Conservation (phyloP, 2,113 vertebrate genomes). For the Stegastes partitus region DNA sequence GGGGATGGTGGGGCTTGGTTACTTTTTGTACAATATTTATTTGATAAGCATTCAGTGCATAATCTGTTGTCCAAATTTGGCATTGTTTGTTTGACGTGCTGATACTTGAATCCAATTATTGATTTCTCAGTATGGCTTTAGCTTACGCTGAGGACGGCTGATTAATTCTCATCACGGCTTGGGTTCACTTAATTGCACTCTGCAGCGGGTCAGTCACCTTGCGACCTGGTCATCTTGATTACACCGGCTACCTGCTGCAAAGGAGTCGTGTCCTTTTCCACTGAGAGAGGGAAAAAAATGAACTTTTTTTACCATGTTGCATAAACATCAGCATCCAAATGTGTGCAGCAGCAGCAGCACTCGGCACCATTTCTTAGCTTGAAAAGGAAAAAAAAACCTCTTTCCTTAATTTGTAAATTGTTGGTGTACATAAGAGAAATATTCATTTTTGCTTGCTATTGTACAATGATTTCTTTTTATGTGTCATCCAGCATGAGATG, state of each 20-base stretch:
- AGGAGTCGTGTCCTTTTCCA: not conserved
- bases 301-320: not conserved
- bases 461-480: slow-evolving; percentile 84
- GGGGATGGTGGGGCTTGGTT: slow-evolving; percentile 43
- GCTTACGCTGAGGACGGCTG: slow-evolving; percentile 16
- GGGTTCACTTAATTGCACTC: slow-evolving; percentile 19
- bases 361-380: slow-evolving; percentile 20
- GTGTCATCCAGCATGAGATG: slow-evolving; percentile 97
- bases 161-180: slow-evolving; percentile 20
- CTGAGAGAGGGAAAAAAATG: slow-evolving; percentile 13
- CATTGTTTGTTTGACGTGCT: slow-evolving; percentile 55
- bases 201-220: slow-evolving; percentile 26
- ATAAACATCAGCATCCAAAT: slow-evolving; percentile 9
- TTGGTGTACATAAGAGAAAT: slow-evolving; percentile 79
- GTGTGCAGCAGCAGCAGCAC: not conserved
- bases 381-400: slow-evolving; percentile 49
- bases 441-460: slow-evolving; percentile 88
- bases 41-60: slow-evolving; percentile 68
- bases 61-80: slow-evolving; percentile 61
- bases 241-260: not conserved
- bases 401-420: slow-evolving; percentile 77
- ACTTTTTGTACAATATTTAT: slow-evolving; percentile 81
- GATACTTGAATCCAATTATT: slow-evolving; percentile 68
- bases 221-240: not conserved
- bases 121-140: slow-evolving; percentile 41